Percentiles rank a stretch among this genome's conserved stretches.
phyloP scores from a whole-genome alignment of 2,113 vertebrate genomes.

The Chaenocephalus aceratus region DNA sequence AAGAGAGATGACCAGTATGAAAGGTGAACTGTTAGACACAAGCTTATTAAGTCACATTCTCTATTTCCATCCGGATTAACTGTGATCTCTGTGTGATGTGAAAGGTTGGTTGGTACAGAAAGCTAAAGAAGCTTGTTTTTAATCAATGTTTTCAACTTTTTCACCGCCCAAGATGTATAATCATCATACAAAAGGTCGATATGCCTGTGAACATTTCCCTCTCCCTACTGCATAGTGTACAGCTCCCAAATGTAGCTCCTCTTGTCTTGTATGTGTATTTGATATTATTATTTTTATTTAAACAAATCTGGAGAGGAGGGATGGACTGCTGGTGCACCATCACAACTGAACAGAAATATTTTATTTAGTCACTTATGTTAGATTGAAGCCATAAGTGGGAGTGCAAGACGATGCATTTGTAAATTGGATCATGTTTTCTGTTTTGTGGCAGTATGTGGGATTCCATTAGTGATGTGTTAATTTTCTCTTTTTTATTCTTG shows the following conservation, averaged over 20 bases:
- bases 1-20: not conserved
- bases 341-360: slow-evolving; percentile 58
- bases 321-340: slow-evolving; percentile 53
- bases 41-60: slow-evolving; percentile 30
- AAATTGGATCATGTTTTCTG: slow-evolving; percentile 79
- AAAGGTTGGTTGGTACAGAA: slow-evolving; percentile 54
- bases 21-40: slow-evolving; percentile 11
- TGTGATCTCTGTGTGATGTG: slow-evolving; percentile 73
- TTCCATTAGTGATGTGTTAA: slow-evolving; percentile 83
- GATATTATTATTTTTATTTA: slow-evolving; percentile 81
- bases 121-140: slow-evolving; percentile 79
- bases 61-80: slow-evolving; percentile 79
- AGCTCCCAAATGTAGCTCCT: slow-evolving; percentile 80
- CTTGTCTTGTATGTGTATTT: slow-evolving; percentile 81
- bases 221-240: slow-evolving; percentile 74
- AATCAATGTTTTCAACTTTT: slow-evolving; percentile 74
- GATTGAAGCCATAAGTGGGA: slow-evolving; percentile 80
- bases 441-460: slow-evolving; percentile 75
- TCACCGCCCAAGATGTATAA: slow-evolving; percentile 72
- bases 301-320: slow-evolving; percentile 57
- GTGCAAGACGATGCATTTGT: slow-evolving; percentile 82
- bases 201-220: slow-evolving; percentile 62
- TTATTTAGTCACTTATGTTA: slow-evolving; percentile 66
- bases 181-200: slow-evolving; percentile 64
- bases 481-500: slow-evolving; percentile 82